Base-by-base conservation (phyloP, 2,888 invertebrate species). In the Cataglyphis altisquamis region DNA sequence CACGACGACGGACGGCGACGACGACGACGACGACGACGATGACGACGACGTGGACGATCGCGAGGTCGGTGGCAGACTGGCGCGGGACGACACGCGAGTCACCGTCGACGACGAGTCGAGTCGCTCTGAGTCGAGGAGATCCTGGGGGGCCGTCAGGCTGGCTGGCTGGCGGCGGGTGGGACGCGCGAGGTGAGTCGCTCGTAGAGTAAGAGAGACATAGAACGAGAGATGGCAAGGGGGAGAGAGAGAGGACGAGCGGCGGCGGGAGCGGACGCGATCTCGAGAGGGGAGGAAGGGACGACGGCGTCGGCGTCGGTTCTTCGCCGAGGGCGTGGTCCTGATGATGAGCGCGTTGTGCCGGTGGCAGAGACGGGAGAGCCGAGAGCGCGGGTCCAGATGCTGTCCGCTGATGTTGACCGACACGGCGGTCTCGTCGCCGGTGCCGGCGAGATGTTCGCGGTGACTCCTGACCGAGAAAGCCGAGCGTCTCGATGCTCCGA, bases 241-340 rank as follows among this genome's bases (percentile, higher is more conserved):
- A 18, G 12, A n/a, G 75, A 45, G 75, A 77, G 75, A 12, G 66
- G 41, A 82, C 36, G 84, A 67, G 64, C 82, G 84, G 86, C 62
- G 86, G 84, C 87, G 88, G 88, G 87, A 87, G 81, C 82, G 57
- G 29, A 52, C 52, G 60, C 52, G 60, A 45, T n/a, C 18, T 78
- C 52, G 9, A 75, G 72, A 63, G 85, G 74, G 67, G 89, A 82
- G 73, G 86, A 83, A 87, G 86, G 85, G 90, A 83, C 86, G 83
- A 74, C 90, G 87, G 84, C 89, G 89, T 84, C 87, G 90, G 87
- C 89, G 90, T 89, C 90, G 92, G 87, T 91, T 92, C 91, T 92
- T 91, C 89, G 90, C 77, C 91, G 93, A 93, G 94, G 94, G 94
- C 93, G 94, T 94, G 94, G 94, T 91, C 87, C 89, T 87, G 89